A percentile compares a stretch with the other conserved stretches of the same genome.
These are phyloP conservation scores for Leuciscus idus DNA, from an alignment of 2,113 vertebrate genomes.

Conservation along the genomic window DNA sequence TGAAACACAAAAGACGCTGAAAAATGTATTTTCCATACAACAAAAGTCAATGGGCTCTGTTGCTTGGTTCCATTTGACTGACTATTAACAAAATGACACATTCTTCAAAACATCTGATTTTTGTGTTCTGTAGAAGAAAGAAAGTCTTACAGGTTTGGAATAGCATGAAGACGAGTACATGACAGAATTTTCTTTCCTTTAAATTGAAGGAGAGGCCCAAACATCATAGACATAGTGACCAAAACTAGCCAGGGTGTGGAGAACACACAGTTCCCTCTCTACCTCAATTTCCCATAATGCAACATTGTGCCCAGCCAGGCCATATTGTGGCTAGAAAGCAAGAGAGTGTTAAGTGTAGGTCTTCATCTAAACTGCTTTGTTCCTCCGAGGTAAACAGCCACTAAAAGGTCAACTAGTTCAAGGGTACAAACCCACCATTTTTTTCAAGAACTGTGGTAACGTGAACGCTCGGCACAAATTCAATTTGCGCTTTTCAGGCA, in stretches of 20 bases:
- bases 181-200: background rate
- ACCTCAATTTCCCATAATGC: background rate
- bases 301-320: background rate
- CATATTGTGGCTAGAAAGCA: background rate
- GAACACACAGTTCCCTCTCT: background rate
- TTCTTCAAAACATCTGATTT: too few relatives aligned
- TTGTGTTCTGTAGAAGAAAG: too few relatives aligned
- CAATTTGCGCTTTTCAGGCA: conserved; percentile 26
- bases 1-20: too few relatives aligned
- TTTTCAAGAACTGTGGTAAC: conserved; percentile 16
- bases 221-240: background rate
- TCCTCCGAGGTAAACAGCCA: background rate
- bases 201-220: background rate
- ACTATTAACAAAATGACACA: too few relatives aligned
- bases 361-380: background rate
- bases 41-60: background rate
- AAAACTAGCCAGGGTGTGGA: background rate
- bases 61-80: background rate
- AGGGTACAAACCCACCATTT: background rate
- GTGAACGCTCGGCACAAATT: background rate
- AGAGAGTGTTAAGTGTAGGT: background rate
- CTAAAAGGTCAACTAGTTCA: conserved; percentile 23
- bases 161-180: background rate
- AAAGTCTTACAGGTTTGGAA: too few relatives aligned
- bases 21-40: background rate